Base-by-base conservation (phyloP, 2,888 invertebrate species). In the Choristoneura rosaceana region DNA sequence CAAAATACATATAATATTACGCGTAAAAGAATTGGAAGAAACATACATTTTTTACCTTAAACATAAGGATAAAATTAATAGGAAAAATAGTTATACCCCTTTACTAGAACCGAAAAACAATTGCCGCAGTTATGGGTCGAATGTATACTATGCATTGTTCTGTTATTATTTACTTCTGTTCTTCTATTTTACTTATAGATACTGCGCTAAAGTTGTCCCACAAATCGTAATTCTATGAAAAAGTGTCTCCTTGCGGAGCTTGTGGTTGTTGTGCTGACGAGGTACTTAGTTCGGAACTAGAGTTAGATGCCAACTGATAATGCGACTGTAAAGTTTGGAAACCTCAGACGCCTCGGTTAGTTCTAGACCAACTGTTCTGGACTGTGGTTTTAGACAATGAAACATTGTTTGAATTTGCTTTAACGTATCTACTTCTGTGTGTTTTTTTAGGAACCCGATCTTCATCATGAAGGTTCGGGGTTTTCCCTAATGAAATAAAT, bases 321-420 rank as follows among this genome's bases (percentile, higher is more conserved):
- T 55, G 25, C 61, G 59, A 62, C 66, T 71, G 66, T 33, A n/a
- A 71, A 71, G 71, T 71, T 71, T 71, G 61, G 45, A 61, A 67
- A 66, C 66, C 71, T 66, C 71, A 58, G 63, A 12, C 69, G 69
- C 25, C 58, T 14, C 43, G 43, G 70, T 59, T 50, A 52, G 70
- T 47, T 41, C 66, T 12, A 52, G 45, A 15, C 10, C 17, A n/a
- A 62, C 34, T 25, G 38, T 59, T 38, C 47, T 52, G 43, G 43
- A 43, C 43, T 34, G 60, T 52, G 66, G 61, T 43, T 63, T 52
- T 25, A 66, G 38, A 61, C 61, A 71, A 71, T 62, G 66, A 45
- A 61, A 67, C 52, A 38, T n/a, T 62, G 43, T 60, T 47, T 43
- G 14, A 14, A 65, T n/a, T 60, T 15, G 10, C 7, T 41, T 15